Percentiles rank a stretch among this genome's conserved stretches.
These are phyloP conservation scores for Drosophila tsacasi DNA, from an alignment of 1,140 invertebrate species.

Conservation along the genomic window DNA sequence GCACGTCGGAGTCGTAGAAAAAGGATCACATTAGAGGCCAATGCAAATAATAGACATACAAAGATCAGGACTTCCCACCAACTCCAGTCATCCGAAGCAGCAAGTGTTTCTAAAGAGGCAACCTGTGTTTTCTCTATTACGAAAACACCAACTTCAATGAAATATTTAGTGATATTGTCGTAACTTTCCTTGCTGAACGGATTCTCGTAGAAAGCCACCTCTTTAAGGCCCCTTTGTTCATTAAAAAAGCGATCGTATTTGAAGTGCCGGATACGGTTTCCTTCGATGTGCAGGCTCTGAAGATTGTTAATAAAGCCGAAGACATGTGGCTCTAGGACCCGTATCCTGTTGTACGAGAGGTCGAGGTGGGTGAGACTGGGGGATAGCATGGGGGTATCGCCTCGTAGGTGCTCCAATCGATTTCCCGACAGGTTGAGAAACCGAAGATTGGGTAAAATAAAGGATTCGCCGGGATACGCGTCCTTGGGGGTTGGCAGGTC, in stretches of 20 bases:
- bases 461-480: neutral
- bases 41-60: neutral
- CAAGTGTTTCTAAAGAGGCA: neutral
- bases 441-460: constrained; percentile 3
- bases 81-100: neutral
- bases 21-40: neutral
- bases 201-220: constrained; percentile 2
- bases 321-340: neutral
- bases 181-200: constrained; percentile 2
- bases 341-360: constrained; percentile 1
- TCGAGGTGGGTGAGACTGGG: neutral
- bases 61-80: neutral
- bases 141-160: neutral
- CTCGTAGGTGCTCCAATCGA: neutral
- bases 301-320: neutral
- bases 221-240: neutral
- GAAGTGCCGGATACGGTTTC: constrained; percentile 1
- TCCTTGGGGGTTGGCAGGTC: constrained; percentile 4
- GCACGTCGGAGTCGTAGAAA: neutral
- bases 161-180: constrained; percentile 1
- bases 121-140: neutral
- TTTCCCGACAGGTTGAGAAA: constrained; percentile 5
- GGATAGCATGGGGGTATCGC: neutral
- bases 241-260: neutral
- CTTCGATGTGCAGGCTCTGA: constrained; percentile 1